Evolutionary conservation across 2,113 vertebrate genomes (phyloP), one percentile per base, ranked within the genome.

Genomic region (Sinosuthora webbiana): DNA sequence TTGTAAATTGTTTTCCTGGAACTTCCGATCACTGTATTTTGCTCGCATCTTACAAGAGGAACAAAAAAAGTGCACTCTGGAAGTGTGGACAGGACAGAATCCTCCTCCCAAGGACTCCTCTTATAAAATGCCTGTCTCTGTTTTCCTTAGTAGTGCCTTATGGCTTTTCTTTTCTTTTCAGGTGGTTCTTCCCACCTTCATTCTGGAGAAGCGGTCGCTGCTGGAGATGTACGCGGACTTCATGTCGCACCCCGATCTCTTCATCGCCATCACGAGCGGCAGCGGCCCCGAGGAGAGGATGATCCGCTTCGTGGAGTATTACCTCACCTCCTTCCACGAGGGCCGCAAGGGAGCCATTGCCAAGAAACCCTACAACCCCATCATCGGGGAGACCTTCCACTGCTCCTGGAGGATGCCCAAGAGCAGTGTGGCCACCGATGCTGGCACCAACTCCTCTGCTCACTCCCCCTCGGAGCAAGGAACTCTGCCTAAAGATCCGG

Each of bases 211-310:
- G 96, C 99, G 99, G 11, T 99, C 99, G 2, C 83, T 99, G 96
- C 92, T 99, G 97, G 99, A 99, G 97, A 99, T 99, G 99, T 99
- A 99, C 15, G 99, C 99, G 0, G 99, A 99, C 97, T 99, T 99
- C 97, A 99, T 99, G 99, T 99, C 99, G 20, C 99, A 99, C 90
- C 99, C 99, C 3, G 99, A 99, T 64, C 98, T 99, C 59, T 99
- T 99, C 82, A 80, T 99, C 76, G 96, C 99, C 62, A 98, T 99
- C 97, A 97, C 99, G 0, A 98, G 98, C 6, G 99, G 99, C 97
- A 11, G 92, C 73, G 98, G 93, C 74, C 97, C 99, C 0, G 99
- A 99, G 96, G 99, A 99, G 84, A 98, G 99, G 94, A 99, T 99
- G 99, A 98, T 99, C 79, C 98, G 98, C 56, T 99, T 99, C 4